These are phyloP conservation scores for Pedionomus torquatus DNA, from an alignment of 2,113 vertebrate genomes.

Conservation along the genomic window DNA sequence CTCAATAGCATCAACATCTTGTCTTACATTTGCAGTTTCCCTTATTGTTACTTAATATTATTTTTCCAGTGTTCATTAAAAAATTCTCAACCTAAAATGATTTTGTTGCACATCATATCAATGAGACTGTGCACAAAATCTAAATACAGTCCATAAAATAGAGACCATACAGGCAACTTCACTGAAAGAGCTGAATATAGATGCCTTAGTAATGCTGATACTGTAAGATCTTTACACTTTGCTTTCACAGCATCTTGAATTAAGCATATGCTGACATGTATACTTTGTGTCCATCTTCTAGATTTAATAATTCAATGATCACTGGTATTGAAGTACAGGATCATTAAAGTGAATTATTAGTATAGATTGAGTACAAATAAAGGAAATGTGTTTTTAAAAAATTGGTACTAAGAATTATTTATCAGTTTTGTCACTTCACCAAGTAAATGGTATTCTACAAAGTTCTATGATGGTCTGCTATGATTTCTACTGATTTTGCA, in stretches of 20 bases:
- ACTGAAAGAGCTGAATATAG: background rate
- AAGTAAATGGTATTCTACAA: background rate
- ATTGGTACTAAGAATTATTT: background rate
- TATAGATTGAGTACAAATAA: background rate
- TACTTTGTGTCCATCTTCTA: background rate
- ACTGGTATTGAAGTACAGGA: background rate
- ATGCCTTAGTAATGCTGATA: background rate
- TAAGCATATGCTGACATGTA: fast-evolving
- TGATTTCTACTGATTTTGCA: background rate
- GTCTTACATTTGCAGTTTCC: background rate
- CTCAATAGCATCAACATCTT: background rate
- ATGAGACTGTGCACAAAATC: background rate
- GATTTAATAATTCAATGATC: background rate
- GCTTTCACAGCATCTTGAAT: background rate
- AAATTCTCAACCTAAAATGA: background rate
- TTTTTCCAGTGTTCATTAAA: background rate
- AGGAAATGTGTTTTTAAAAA: background rate
- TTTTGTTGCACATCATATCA: background rate
- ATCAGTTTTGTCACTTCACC: background rate
- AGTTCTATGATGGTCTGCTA: background rate
- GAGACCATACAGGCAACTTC: fast-evolving
- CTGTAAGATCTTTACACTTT: background rate
- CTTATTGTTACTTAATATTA: background rate
- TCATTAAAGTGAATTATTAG: background rate
- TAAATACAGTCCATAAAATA: background rate